Percentiles rank a stretch among this genome's conserved stretches.
phyloP scores from a whole-genome alignment of 2,113 vertebrate genomes.

The Austrofundulus limnaeus region DNA sequence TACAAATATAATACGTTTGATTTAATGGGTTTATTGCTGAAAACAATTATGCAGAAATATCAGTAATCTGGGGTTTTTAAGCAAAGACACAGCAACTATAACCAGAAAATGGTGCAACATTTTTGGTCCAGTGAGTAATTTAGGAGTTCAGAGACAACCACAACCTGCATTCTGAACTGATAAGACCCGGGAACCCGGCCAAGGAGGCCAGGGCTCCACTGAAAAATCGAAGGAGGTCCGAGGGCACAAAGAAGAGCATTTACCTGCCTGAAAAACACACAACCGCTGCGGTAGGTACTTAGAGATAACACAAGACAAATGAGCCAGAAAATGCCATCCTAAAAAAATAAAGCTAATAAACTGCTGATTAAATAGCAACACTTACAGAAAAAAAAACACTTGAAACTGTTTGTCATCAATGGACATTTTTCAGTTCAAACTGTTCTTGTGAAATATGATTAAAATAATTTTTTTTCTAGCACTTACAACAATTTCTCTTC shows the following conservation, averaged over 20 bases:
- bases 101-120: slow-evolving; percentile 18
- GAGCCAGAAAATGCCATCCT: slow-evolving; percentile 21
- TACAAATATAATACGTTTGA: slow-evolving; percentile 30
- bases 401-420: neutral
- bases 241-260: slow-evolving; percentile 35
- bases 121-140: slow-evolving; percentile 41
- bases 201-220: slow-evolving; percentile 38
- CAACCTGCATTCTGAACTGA: slow-evolving; percentile 32
- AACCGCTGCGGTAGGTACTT: neutral
- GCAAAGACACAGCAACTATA: neutral
- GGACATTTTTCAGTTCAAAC: neutral
- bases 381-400: neutral
- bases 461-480: too few relatives aligned
- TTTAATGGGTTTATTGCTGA: slow-evolving; percentile 18
- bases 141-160: slow-evolving; percentile 38
- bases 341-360: slow-evolving; percentile 19
- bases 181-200: slow-evolving; percentile 38
- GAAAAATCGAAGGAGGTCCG: slow-evolving; percentile 28
- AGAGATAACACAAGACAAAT: slow-evolving; percentile 52
- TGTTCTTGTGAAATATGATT: too few relatives aligned
- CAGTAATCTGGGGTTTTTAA: neutral
- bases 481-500: neutral
- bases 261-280: slow-evolving; percentile 46
- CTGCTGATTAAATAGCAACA: neutral
- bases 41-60: slow-evolving; percentile 9